phyloP scores from a whole-genome alignment of 1,140 invertebrate genomes.

The Aphelenchoides besseyi region DNA sequence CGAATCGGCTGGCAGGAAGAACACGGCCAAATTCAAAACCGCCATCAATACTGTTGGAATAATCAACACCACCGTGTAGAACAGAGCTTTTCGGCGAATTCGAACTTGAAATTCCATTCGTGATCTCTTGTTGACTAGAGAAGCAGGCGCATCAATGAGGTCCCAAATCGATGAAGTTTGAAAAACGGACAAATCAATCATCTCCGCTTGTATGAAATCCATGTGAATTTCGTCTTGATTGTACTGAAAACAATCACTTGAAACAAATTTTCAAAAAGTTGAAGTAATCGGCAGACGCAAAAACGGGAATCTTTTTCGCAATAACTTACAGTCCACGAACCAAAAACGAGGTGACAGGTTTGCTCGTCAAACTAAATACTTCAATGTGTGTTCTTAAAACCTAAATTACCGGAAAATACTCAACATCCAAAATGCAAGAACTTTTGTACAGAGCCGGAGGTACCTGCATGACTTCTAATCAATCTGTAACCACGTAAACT shows the following conservation, averaged over 20 bases:
- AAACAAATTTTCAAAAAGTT: constrained; percentile 64
- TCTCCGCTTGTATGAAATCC: constrained; percentile 66
- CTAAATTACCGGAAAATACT: constrained; percentile 38
- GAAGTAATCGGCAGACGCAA: constrained; percentile 66
- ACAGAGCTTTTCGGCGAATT: constrained; percentile 84
- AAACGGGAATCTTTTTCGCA: constrained; percentile 33
- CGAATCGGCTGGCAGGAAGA: constrained; percentile 83
- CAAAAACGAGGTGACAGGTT: constrained; percentile 88
- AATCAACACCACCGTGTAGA: constrained; percentile 90
- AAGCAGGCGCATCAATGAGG: constrained; percentile 91
- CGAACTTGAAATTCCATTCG: constrained; percentile 60
- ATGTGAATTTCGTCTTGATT: constrained; percentile 74
- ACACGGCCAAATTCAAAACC: constrained; percentile 75
- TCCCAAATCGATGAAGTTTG: constrained; percentile 97
- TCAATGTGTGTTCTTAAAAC: not conserved
- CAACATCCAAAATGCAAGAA: constrained; percentile 97
- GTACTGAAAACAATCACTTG: constrained; percentile 75
- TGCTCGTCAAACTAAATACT: constrained; percentile 71
- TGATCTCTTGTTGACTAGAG: constrained; percentile 63
- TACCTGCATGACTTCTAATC: constrained; percentile 66
- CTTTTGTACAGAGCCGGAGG: constrained; percentile 93
- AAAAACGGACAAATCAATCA: constrained; percentile 90
- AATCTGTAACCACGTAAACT: too few species aligned
- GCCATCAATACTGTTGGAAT: constrained; percentile 82
- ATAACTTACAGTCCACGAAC: constrained; percentile 41